Conservation (phyloP, 1,140 invertebrate genomes). For the Maniola jurtina region DNA sequence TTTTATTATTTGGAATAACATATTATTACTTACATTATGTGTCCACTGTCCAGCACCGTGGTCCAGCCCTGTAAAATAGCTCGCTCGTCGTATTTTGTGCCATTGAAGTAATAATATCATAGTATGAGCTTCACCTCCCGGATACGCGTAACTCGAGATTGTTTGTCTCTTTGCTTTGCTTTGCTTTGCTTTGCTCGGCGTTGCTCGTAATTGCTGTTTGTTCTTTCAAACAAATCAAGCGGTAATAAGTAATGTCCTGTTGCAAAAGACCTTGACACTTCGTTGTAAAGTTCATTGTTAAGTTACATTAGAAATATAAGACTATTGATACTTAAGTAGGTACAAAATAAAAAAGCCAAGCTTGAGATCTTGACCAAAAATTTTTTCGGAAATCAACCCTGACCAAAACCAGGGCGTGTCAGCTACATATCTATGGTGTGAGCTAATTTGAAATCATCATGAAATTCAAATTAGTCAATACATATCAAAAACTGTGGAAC, state of each 20-base stretch:
- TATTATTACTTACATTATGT: no score
- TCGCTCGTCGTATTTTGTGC: constrained; percentile 49
- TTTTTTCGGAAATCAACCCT: no score
- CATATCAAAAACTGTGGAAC: no score
- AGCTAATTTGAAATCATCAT: no score
- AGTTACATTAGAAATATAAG: not conserved
- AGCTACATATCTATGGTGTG: no score
- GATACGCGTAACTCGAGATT: constrained; percentile 43
- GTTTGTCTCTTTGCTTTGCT: constrained; percentile 33
- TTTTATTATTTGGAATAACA: no score
- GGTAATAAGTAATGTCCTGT: not conserved
- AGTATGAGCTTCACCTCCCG: constrained; percentile 27
- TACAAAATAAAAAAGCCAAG: no score
- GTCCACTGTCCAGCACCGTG: no score
- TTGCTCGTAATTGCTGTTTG: constrained; percentile 25
- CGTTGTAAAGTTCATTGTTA: constrained; percentile 11
- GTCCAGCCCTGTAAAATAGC: constrained; percentile 24
- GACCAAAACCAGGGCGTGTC: no score
- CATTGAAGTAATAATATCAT: constrained; percentile 58
- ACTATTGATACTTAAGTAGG: not conserved
- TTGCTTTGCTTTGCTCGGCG: constrained; percentile 23
- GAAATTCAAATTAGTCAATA: no score
- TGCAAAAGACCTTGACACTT: constrained; percentile 21
- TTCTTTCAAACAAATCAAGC: not conserved
- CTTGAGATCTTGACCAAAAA: no score